Evolutionary conservation across 2,797 vertebrate species (phyloP).

Genomic region (Tolypeutes matacus): DNA sequence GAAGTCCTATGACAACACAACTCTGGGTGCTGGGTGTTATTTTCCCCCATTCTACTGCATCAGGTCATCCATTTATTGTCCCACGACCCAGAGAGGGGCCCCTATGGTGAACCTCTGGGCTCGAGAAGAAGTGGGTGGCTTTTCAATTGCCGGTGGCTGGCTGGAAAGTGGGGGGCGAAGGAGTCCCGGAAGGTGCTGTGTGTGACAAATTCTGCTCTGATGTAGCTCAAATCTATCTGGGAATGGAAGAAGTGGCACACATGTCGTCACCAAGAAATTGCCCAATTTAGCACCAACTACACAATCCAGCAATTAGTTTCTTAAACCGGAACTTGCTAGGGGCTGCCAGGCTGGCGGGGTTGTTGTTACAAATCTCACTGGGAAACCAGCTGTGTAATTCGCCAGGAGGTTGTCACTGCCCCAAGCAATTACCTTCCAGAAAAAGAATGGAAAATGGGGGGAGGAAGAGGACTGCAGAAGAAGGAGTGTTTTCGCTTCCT

Average conservation of each 20-base stretch:
- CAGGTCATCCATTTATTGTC: background rate
- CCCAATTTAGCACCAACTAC: conserved; percentile 86
- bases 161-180: conserved; percentile 39
- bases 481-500: conserved; percentile 63
- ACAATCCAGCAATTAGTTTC: conserved; percentile 85
- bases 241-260: conserved; percentile 76
- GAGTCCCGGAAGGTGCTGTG: conserved; percentile 14
- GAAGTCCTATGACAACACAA: background rate
- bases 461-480: conserved; percentile 55
- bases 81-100: background rate
- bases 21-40: background rate
- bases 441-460: conserved; percentile 78
- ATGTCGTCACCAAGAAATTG: conserved; percentile 83
- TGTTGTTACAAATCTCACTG: conserved; percentile 81
- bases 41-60: background rate
- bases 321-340: conserved; percentile 86
- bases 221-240: conserved; percentile 85
- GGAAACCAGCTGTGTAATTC: conserved; percentile 81
- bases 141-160: background rate
- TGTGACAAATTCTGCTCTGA: conserved; percentile 86
- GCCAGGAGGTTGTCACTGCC: conserved; percentile 77
- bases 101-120: conserved; percentile 11
- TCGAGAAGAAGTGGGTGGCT: background rate
- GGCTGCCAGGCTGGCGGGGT: conserved; percentile 80
- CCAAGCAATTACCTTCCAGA: conserved; percentile 82